These are phyloP conservation scores for Camponotus fellah DNA, from an alignment of 2,888 invertebrate genomes.

Conservation along the genomic window DNA sequence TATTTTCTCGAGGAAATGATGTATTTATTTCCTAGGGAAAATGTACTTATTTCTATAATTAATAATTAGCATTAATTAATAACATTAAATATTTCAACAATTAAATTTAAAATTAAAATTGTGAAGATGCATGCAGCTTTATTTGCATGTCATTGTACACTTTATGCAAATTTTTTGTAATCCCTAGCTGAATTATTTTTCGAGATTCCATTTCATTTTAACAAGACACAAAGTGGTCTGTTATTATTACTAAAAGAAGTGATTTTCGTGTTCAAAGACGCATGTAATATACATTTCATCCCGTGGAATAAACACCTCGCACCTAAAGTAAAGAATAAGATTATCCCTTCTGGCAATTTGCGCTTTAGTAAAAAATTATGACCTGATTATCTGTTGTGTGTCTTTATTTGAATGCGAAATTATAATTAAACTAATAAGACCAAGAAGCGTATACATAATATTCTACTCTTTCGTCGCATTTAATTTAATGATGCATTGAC, in stretches of 20 bases:
- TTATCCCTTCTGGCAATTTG: neutral
- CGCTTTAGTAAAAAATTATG: constrained; percentile 1
- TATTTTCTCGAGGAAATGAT: neutral
- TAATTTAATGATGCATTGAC: neutral
- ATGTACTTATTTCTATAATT: neutral
- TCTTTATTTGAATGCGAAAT: neutral
- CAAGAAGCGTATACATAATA: neutral
- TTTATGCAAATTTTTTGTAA: neutral
- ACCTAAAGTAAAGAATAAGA: neutral
- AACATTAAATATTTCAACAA: neutral
- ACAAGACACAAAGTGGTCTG: neutral
- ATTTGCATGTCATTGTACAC: neutral
- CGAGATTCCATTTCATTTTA: constrained; percentile 21
- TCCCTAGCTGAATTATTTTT: neutral
- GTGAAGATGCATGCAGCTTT: neutral
- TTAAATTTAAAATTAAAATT: neutral
- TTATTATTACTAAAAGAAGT: constrained; percentile 3
- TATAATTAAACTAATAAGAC: constrained; percentile 22
- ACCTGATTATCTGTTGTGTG: neutral
- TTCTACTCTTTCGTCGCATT: neutral
- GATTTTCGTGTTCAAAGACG: constrained; percentile 3
- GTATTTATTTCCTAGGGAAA: neutral
- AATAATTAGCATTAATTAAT: neutral
- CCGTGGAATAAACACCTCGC: neutral
- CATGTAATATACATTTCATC: neutral